Base-by-base conservation (phyloP, 1,140 invertebrate genomes). In the Hycleus phaleratus region DNA sequence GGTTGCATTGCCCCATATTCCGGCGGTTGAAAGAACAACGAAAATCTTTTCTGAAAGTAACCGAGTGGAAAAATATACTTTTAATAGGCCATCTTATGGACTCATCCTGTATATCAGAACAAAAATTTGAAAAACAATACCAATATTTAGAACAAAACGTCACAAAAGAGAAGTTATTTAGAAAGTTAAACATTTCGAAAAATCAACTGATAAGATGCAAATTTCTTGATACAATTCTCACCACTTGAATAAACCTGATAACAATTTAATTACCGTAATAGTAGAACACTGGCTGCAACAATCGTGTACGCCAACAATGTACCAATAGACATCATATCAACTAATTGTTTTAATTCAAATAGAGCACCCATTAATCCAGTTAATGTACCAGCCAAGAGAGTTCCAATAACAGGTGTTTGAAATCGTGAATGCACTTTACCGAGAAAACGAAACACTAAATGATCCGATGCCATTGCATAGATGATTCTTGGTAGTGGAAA, bases 321-420 rank as follows among this genome's bases (percentile, higher is more conserved):
- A 42, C 90, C 90, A 66, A 93, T 92, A 8, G 87, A 90, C 88
- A 93, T 90, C 87, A 93, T 91, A 60, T 89, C 84, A 4, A 92
- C 82, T 3, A 93, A 74, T 68, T 88, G 83, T 26, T 79, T 76
- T 1, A 92, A 72, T 63, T 91, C 81, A 68, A 93, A 92, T 44
- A 93, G 70, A 49, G 84, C 80, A 3, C 89, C 87, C 74, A 93
- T 80, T 9, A 85, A 49, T 53, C 83, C 87, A 68, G 88, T 85
- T 61, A 91, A 74, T 39, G 83, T 48, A 26, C 91, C 88, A 12
- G 90, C 84, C 7, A 91, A 67, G 10, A 91, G 60, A 1, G 91
- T 93, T 0, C 90, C 93, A 43, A 87, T 74, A 0, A 93, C 68
- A 0, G 93, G 93, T 0, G 91, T 91, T 60, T 90, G 81, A 58